Base-by-base conservation (phyloP, 2,113 vertebrate species). In the Parotia lawesii region DNA sequence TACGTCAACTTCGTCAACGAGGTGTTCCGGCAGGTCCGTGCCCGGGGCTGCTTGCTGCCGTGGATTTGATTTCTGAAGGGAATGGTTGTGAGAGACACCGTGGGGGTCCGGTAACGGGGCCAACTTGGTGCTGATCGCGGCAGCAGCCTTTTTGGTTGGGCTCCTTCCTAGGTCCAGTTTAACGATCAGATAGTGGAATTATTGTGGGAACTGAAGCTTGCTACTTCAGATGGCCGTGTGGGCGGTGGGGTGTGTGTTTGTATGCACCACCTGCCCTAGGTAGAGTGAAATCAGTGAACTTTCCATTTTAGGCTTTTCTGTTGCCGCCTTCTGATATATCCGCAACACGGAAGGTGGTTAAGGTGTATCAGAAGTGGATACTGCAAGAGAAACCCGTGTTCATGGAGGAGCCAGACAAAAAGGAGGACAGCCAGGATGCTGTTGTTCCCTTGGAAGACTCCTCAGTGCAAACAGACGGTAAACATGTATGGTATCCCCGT, bases 1-100 rank as follows among this genome's bases (percentile, higher is more conserved):
- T 99, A 99, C 15, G 97, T 99, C 80, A 99, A 99, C 95, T 99
- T 99, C 38, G 98, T 99, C 95, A 99, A 99, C 12, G 99, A 99
- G 97, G 98, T 99, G 87, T 99, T 99, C 97, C 98, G 98, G 42
- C 99, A 99, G 98, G 99, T 99, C 45, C 33, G 97, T 58, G 27
- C 54, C 66, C 2, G 0, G 3, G 0, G 35, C 65, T 3, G 11
- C 74, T 12, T 0, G 7, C 29, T 7, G 14, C 31, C 11, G 6
- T 2, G 5, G 3, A 0, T 11, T 14, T 6, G 2, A 3, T 7
- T 23, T 11, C 27, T 6, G 11, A 11, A 15, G 56, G 48, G 38
- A 37, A 2, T 1, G 2, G 4, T 3, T 5, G 3, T 4, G 37
- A 13, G 53, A 29, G 31, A 5, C 8, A 0, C 25, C 2, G 0